These are phyloP conservation scores for Mus spicilegus DNA, from an alignment of 2,113 vertebrate species.

Conservation along the genomic window DNA sequence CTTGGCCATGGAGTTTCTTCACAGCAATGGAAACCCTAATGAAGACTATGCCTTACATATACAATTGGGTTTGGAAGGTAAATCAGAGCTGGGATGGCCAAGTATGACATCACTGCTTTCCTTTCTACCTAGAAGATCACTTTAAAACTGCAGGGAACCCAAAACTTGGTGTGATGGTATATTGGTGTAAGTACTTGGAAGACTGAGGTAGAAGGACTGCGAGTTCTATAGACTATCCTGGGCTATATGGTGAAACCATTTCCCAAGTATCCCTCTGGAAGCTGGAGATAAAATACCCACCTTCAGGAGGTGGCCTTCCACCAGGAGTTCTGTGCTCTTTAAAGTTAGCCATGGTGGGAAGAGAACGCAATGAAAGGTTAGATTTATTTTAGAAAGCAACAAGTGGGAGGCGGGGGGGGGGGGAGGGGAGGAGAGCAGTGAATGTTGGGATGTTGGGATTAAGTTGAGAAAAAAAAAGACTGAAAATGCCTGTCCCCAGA, in stretches of 20 bases:
- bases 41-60: fast-evolving
- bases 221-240: neutral
- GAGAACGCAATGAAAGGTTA: slow-evolving; percentile 52
- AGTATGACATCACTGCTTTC: neutral
- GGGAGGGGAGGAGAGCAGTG: slow-evolving; percentile 42
- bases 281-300: slow-evolving; percentile 51
- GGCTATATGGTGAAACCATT: neutral
- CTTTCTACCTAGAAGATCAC: neutral
- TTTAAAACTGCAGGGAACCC: neutral
- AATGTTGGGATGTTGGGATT: slow-evolving; percentile 62
- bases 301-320: slow-evolving; percentile 49
- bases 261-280: slow-evolving; percentile 25
- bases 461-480: slow-evolving; percentile 46
- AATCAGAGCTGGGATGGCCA: neutral
- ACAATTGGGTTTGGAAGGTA: neutral
- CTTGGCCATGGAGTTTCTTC: too few relatives aligned
- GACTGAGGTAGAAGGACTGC: neutral
- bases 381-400: slow-evolving; percentile 72
- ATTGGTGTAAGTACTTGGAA: neutral
- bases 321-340: slow-evolving; percentile 62
- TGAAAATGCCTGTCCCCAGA: slow-evolving; percentile 57
- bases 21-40: too few relatives aligned
- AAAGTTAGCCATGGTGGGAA: slow-evolving; percentile 46
- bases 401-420: neutral
- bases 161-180: neutral